Base-by-base conservation (phyloP, 2,113 vertebrate genomes). In the Etia nguti region DNA sequence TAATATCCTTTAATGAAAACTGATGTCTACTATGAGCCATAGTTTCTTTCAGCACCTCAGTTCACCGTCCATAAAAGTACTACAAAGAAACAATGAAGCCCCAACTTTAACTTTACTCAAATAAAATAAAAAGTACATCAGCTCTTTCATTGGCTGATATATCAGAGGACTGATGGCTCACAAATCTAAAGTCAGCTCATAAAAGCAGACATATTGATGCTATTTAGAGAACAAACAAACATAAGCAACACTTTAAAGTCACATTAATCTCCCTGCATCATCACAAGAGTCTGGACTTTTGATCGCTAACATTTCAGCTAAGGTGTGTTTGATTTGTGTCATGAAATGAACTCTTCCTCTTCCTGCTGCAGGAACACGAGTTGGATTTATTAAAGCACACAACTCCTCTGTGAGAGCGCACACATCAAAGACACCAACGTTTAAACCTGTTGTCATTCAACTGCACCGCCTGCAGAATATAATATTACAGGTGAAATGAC, bases 241-340 rank as follows among this genome's bases (percentile, higher is more conserved):
- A 31, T 31, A 59, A 59, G 10, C 59, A 20, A 1, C 55, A 29
- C 26, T 59, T 59, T 59, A 29, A 18, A 52, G 8, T 5, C 50
- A 24, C 54, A 59, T 24, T 24, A 56, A 6, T 36, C 16, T 4
- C 0, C 13, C 57, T 20, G 59, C 18, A 11, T 36, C 31, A 2
- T 34, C 9, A 36, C 16, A 6, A 4, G 9, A 20, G 6, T 34
- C 11, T 16, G 2, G 13, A 31, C 56, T 59, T 16, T 29, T 1
- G 29, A 29, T 36, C 3, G 29, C 16, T 1, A 31, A 60, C 1
- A 0, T 12, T 36, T 60, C 26, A 60, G 57, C 15, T 60, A 0
- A 0, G 3, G 3, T 34, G 16, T 60, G 26, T 18, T 60, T 31
- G 16, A 34, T 60, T 34, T 31, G 5, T 60, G 31, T 65, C 31